Evolutionary conservation across 2,797 vertebrate species (phyloP), one percentile per base, ranked within the genome.

Genomic region (Bradypodion pumilum): DNA sequence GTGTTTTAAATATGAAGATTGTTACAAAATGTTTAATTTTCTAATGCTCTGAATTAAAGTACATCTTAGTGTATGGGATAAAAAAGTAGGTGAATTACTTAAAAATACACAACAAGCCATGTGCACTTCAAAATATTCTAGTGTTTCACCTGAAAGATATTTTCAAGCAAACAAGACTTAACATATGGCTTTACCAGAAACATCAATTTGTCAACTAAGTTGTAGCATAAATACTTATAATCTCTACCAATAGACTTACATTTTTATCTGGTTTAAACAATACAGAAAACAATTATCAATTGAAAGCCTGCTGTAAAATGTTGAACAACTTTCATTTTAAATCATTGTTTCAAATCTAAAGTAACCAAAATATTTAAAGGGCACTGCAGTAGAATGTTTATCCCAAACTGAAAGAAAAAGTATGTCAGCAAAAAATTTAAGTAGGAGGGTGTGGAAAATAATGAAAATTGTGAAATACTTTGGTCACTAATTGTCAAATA

Each of bases 191-290:
- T 97, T 96, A 95, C 95, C n/a, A 95, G 92, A 91, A 96, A 97
- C 95, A 94, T 94, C 94, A 88, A 95, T 92, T 94, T 94, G 95
- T 94, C 94, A 95, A 95, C 96, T 95, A 96, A 94, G 94, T 86
- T 94, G 96, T 91, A 94, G 96, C 96, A 98, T 97, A 98, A 98
- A 98, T 97, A 97, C 96, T 97, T 96, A 96, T 96, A 97, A 97
- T 96, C 94, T 95, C 96, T 97, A 97, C 94, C 95, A 95, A 97
- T 89, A 95, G 93, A 96, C 94, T 95, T 96, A 96, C 96, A 94
- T 95, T 95, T 95, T 94, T 96, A 96, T 97, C 94, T 92, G 90
- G 92, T 95, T 96, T 92, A 96, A 96, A 96, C 95, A 95, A 96
- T 96, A 97, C 96, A 96, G 95, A 96, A 96, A 96, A 97, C 96